Conservation (phyloP, 2,888 invertebrate genomes). For the Muschampia plurimacula region DNA sequence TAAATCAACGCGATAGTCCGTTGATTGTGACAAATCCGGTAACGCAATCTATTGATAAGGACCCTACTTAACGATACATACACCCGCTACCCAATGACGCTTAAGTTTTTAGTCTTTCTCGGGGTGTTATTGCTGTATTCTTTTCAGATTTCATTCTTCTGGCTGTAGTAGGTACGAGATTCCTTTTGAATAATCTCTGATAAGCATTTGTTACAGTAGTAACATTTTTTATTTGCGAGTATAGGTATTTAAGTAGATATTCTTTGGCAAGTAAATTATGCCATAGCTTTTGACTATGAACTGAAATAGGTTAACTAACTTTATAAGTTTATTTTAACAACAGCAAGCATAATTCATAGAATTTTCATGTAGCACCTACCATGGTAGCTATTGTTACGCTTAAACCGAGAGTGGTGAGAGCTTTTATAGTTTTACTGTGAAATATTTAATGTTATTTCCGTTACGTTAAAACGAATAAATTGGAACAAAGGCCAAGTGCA, state of each 20-base stretch:
- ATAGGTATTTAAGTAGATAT: no score
- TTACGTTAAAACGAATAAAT: constrained; percentile 51
- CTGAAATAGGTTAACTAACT: no score
- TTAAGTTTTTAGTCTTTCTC: not conserved
- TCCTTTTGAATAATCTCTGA: no score
- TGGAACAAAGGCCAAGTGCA: constrained; percentile 58
- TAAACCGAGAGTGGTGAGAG: constrained; percentile 36
- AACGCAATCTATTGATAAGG: constrained; percentile 70
- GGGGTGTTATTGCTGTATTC: no score
- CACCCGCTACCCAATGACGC: not conserved
- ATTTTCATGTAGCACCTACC: constrained; percentile 14
- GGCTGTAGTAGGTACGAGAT: no score
- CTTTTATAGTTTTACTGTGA: constrained; percentile 51
- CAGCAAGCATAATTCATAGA: not conserved
- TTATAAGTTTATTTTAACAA: no score
- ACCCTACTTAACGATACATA: not conserved
- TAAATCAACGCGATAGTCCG: constrained; percentile 79
- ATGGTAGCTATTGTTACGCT: constrained; percentile 35
- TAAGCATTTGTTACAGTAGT: no score
- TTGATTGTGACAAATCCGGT: constrained; percentile 81
- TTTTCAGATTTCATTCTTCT: no score
- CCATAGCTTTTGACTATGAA: no score
- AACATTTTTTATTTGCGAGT: no score
- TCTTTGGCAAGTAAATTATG: no score
- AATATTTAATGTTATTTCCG: constrained; percentile 50